Conservation (phyloP, 2,888 invertebrate genomes). For the Argyresthia albistria region DNA sequence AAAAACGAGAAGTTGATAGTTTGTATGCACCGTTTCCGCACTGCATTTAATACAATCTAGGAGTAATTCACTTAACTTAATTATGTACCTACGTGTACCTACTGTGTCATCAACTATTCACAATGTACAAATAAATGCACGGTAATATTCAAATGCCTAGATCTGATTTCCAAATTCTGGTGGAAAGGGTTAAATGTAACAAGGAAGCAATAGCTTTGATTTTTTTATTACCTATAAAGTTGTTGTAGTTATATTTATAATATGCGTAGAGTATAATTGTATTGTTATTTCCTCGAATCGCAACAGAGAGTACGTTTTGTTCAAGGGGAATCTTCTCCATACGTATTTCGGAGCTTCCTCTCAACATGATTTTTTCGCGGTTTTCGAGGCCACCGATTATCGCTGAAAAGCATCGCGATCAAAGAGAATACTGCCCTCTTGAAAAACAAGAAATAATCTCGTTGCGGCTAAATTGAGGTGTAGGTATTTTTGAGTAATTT, state of each 20-base stretch:
- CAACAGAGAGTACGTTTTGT: too few relatives aligned
- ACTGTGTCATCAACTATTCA: not conserved
- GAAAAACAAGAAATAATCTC: too few relatives aligned
- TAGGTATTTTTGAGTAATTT: too few relatives aligned
- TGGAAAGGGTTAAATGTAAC: slow-evolving; percentile 25
- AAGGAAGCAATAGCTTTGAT: slow-evolving; percentile 37
- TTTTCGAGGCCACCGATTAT: too few relatives aligned
- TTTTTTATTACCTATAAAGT: slow-evolving; percentile 14
- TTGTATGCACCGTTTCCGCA: too few relatives aligned
- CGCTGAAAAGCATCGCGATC: too few relatives aligned
- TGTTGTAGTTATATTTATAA: not conserved
- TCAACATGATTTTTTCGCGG: too few relatives aligned
- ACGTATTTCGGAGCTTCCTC: too few relatives aligned
- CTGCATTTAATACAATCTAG: not conserved
- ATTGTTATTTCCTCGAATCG: not conserved
- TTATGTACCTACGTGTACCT: not conserved
- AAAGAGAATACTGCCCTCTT: too few relatives aligned
- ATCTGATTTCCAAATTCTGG: slow-evolving; percentile 26
- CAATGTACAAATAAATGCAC: slow-evolving; percentile 1
- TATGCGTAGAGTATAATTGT: not conserved
- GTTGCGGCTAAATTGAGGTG: too few relatives aligned
- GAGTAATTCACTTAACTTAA: slow-evolving; percentile 9
- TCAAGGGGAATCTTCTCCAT: too few relatives aligned
- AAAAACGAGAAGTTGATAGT: too few relatives aligned
- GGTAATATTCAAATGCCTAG: slow-evolving; percentile 17